These are phyloP conservation scores for Danaus plexippus DNA, from an alignment of 1,140 invertebrate species.

Conservation along the genomic window DNA sequence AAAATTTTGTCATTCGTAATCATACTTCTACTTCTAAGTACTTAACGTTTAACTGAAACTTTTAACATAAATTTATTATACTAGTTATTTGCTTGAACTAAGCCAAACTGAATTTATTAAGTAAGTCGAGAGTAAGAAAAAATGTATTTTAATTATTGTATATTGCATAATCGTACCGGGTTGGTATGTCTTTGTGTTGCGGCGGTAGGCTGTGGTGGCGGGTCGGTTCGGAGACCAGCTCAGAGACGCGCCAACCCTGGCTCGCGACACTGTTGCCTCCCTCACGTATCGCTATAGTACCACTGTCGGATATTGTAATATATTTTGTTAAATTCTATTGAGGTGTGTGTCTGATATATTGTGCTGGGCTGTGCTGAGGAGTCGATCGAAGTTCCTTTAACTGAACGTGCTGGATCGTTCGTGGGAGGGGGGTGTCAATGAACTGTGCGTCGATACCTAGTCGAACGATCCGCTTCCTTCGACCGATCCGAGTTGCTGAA, in stretches of 20 bases:
- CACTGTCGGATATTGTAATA: constrained; percentile 65
- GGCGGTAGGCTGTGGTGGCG: too few relatives aligned
- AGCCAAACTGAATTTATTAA: constrained; percentile 72
- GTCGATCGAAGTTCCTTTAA: too few relatives aligned
- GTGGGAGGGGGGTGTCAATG: too few relatives aligned
- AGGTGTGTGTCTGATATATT: constrained; percentile 55
- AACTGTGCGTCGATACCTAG: background rate
- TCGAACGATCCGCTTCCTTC: background rate
- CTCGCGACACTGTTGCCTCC: constrained; percentile 62
- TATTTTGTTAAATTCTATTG: constrained; percentile 72
- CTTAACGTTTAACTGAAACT: constrained; percentile 69
- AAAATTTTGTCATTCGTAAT: constrained; percentile 71
- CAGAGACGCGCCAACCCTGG: constrained; percentile 29
- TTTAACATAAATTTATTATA: constrained; percentile 71
- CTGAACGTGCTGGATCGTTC: too few relatives aligned
- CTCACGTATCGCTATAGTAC: constrained; percentile 47
- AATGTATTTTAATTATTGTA: constrained; percentile 71
- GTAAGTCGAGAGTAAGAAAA: constrained; percentile 71
- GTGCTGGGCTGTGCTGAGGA: constrained; percentile 40
- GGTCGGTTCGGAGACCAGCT: too few relatives aligned
- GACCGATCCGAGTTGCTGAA: constrained; percentile 4
- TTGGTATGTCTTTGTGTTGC: constrained; percentile 30
- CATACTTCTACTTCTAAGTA: constrained; percentile 70
- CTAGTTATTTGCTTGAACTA: constrained; percentile 71
- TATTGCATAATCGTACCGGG: constrained; percentile 54